Percentiles rank a stretch among this genome's conserved stretches.
These are phyloP conservation scores for Papilio demoleus DNA, from an alignment of 2,888 invertebrate genomes.

Conservation along the genomic window DNA sequence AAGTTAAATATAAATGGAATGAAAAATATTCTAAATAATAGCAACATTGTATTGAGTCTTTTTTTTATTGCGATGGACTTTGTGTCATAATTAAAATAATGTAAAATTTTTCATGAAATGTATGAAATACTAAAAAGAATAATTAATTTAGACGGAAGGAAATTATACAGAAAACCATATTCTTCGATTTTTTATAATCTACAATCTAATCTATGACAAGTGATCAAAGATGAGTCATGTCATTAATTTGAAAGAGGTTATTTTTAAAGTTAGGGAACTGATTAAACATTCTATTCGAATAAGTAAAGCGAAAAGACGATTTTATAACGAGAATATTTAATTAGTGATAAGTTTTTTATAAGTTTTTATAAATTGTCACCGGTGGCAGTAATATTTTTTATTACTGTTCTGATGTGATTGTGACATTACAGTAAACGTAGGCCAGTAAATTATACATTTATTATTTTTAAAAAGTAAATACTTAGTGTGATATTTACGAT, in stretches of 20 bases:
- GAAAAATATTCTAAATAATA: too few species aligned
- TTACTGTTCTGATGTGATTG: constrained; percentile 14
- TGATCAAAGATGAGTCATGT: not conserved
- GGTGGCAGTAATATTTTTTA: constrained; percentile 4
- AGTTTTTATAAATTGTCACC: constrained; percentile 3
- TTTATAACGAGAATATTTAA: constrained; percentile 5
- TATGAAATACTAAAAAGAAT: not conserved
- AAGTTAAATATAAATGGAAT: too few species aligned
- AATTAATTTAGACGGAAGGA: not conserved
- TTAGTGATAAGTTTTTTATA: not conserved
- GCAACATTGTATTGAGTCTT: too few species aligned
- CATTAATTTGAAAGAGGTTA: not conserved
- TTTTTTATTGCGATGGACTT: too few species aligned
- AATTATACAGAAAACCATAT: not conserved
- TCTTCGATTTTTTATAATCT: not conserved
- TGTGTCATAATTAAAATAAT: too few species aligned
- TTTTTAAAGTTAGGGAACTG: not conserved
- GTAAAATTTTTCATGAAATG: too few species aligned
- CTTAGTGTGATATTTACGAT: constrained; percentile 37
- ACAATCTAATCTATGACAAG: not conserved
- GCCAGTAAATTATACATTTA: constrained; percentile 63
- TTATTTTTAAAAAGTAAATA: constrained; percentile 44
- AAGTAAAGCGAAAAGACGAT: not conserved
- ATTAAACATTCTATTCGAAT: not conserved
- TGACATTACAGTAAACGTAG: constrained; percentile 62